Conservation (phyloP, 2,797 vertebrate species). For the Pangasius sanitwongsei region DNA sequence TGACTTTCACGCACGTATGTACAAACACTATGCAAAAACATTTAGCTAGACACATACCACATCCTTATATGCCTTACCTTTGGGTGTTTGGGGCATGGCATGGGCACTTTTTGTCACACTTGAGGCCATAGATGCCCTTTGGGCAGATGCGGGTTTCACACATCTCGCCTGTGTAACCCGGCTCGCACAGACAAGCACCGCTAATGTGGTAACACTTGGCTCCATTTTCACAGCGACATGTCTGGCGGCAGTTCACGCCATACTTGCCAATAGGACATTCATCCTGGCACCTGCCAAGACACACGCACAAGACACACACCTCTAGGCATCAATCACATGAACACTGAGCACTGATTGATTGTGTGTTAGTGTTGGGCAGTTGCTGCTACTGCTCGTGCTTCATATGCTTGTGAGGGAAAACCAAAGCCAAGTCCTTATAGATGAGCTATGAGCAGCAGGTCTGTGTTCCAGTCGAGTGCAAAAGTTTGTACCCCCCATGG, state of each 20-base stretch:
- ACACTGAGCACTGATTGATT: background rate
- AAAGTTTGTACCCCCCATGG: background rate
- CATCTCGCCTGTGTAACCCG: constrained; percentile 83
- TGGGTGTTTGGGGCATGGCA: constrained; percentile 83
- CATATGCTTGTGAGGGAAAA: background rate
- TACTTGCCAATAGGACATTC: constrained; percentile 88
- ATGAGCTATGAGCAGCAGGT: background rate
- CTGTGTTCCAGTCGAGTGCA: background rate
- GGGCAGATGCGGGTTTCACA: constrained; percentile 88
- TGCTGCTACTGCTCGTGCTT: background rate
- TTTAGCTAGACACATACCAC: background rate
- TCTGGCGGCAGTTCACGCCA: constrained; percentile 80
- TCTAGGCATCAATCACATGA: background rate
- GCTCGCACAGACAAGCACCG: constrained; percentile 87
- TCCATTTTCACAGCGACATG: constrained; percentile 85
- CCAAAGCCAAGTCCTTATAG: background rate
- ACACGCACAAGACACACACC: constrained; percentile 8
- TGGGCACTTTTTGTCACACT: constrained; percentile 85
- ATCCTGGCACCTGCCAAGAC: constrained; percentile 86
- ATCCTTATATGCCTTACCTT: constrained; percentile 74
- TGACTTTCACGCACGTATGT: constrained; percentile 13
- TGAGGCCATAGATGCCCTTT: constrained; percentile 84
- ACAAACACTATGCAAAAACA: constrained; percentile 11
- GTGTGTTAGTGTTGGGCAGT: background rate
- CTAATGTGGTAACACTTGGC: constrained; percentile 89